A percentile compares a stretch with the other conserved stretches of the same genome.
Evolutionary conservation across 1,140 invertebrate genomes (phyloP).

Genomic region (Pachyrhynchus sulphureomaculatus): DNA sequence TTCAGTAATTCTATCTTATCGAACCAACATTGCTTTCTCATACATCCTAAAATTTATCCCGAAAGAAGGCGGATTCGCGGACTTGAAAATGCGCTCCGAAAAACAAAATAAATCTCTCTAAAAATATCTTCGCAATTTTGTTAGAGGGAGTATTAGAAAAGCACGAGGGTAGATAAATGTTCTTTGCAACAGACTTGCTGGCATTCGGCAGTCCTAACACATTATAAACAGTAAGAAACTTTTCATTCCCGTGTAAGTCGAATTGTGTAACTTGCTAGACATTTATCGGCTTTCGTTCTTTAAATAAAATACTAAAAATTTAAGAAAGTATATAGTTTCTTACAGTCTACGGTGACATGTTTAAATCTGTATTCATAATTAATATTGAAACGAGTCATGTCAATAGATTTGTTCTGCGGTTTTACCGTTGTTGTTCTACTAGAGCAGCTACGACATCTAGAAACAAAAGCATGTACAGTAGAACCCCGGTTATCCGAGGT

Average conservation of each 20-base stretch:
- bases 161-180: slow-evolving; percentile 15
- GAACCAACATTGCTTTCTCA: not conserved
- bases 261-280: slow-evolving; percentile 8
- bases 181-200: slow-evolving; percentile 22
- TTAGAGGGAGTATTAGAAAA: slow-evolving; percentile 8
- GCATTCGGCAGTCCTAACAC: slow-evolving; percentile 20
- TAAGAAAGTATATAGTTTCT: too few species aligned
- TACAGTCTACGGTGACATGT: too few species aligned
- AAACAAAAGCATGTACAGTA: too few species aligned
- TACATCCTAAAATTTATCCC: not conserved
- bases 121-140: slow-evolving; percentile 23
- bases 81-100: slow-evolving; percentile 2
- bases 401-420: too few species aligned
- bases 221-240: slow-evolving; percentile 27
- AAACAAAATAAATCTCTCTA: slow-evolving; percentile 23
- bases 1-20: not conserved
- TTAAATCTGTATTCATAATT: too few species aligned
- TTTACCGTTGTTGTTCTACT: too few species aligned
- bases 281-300: slow-evolving; percentile 20
- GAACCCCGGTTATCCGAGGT: too few species aligned
- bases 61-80: not conserved
- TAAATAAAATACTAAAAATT: too few species aligned
- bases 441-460: too few species aligned
- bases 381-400: too few species aligned
- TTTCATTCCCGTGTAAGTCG: slow-evolving; percentile 17